A percentile compares a stretch with the other conserved stretches of the same genome.
phyloP scores from a whole-genome alignment of 2,888 invertebrate genomes.

The Latrodectus elegans region DNA sequence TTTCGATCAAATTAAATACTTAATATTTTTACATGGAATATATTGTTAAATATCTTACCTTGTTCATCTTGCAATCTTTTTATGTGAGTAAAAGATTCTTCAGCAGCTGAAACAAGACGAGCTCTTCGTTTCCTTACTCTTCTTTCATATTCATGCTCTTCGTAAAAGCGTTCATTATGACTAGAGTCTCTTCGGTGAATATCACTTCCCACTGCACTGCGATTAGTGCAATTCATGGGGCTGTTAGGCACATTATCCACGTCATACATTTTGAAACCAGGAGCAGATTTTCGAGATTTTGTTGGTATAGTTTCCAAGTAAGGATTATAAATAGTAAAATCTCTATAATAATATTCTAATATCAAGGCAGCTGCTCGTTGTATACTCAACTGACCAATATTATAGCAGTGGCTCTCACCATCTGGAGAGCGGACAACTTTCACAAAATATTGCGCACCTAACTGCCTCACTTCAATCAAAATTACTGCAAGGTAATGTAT shows the following conservation, averaged over 20 bases:
- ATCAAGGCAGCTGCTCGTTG: conserved; percentile 97
- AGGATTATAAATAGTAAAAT: conserved; percentile 97
- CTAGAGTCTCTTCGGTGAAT: conserved; percentile 90
- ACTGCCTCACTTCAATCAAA: conserved; percentile 92
- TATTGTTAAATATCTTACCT: conserved; percentile 73
- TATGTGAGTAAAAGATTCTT: conserved; percentile 98
- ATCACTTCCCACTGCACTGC: conserved; percentile 83
- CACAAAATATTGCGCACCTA: conserved; percentile 86
- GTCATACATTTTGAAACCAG: conserved; percentile 93
- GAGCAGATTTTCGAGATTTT: conserved; percentile 50
- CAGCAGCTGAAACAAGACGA: conserved; percentile 91
- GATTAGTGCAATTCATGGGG: conserved; percentile 78
- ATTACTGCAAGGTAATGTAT: conserved; percentile 96
- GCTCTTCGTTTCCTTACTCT: conserved; percentile 93
- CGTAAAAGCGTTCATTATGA: conserved; percentile 97
- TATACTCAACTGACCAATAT: conserved; percentile 89
- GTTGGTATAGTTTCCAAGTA: conserved; percentile 90
- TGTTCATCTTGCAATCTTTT: conserved; percentile 83
- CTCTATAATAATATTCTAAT: conserved; percentile 94
- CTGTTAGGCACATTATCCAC: conserved; percentile 82
- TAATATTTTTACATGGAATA: no score
- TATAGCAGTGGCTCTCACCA: conserved; percentile 90
- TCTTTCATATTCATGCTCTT: conserved; percentile 96
- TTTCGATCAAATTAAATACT: no score
- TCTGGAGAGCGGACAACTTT: conserved; percentile 93